Evolutionary conservation across 2,113 vertebrate genomes (phyloP), one percentile per base, ranked within the genome.

Genomic region (Sisor rabdophorus): DNA sequence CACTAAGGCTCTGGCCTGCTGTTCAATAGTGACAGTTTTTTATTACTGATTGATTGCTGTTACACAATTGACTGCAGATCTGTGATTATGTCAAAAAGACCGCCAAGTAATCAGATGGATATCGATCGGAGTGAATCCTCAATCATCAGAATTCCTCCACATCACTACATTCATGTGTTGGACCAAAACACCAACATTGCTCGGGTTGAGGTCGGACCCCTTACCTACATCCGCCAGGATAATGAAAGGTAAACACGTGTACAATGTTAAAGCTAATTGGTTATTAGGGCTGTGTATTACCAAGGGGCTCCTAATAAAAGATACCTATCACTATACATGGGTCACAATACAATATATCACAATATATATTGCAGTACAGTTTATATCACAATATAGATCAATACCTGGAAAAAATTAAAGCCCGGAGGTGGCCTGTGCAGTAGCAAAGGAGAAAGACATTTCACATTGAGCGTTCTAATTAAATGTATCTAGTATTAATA

Each of bases 131-230:
- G 78, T 26, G 13, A n/a, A 72, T 13, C 88, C 1, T 94, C 94
- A 1, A 94, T 97, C 89, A 95, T 97, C 86, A 91, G 94, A 28
- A 96, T 97, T 80, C 94, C 95, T 0, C 95, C 95, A 0, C 94
- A 96, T 76, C 88, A 95, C 84, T 96, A 94, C 83, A 95, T 95
- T 86, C 95, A 96, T 0, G 93, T 96, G 0, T 81, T 97, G 87
- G 95, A 95, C 90, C 95, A 95, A 89, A 96, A 95, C 87, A 95
- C 92, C 79, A 96, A 96, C 8, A 94, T 96, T 78, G 93, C 93
- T 76, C 92, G 86, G 0, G 93, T 96, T 82, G 94, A 95, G 87
- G 86, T 92, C 0, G 95, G 95, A 8, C 95, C 95, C 3, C 93
- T 93, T 78, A 95, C 95, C 52, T 95, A 95, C 82, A 95, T 96